phyloP scores from a whole-genome alignment of 2,888 invertebrate genomes.

The Smittia sp. region DNA sequence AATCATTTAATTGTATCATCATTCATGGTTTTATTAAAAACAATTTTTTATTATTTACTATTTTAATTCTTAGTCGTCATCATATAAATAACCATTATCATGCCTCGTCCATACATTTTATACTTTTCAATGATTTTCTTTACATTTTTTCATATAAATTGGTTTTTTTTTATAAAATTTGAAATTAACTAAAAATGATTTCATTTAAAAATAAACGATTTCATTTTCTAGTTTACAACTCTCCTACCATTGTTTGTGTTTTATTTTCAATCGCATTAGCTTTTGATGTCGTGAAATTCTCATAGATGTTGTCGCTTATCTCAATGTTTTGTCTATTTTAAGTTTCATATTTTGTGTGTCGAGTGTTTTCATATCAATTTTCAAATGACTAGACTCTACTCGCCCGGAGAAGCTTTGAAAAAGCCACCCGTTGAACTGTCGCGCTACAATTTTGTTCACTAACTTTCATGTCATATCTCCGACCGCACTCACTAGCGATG shows the following conservation, averaged over 20 bases:
- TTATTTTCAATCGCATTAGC: background rate
- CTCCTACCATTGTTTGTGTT: constrained; percentile 5
- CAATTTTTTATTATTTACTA: constrained; percentile 28
- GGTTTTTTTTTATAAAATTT: constrained; percentile 30
- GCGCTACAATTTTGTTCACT: background rate
- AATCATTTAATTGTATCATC: constrained; percentile 40
- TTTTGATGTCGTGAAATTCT: constrained; percentile 35
- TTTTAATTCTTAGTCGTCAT: constrained; percentile 32
- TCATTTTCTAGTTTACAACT: constrained; percentile 26
- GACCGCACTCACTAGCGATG: constrained; percentile 11
- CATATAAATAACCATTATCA: constrained; percentile 39
- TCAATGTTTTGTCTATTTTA: background rate
- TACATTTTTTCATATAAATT: constrained; percentile 12
- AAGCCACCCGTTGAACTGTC: background rate
- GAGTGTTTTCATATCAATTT: constrained; percentile 31
- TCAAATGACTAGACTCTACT: constrained; percentile 36
- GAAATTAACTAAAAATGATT: constrained; percentile 24
- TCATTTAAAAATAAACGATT: constrained; percentile 27
- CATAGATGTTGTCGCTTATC: constrained; percentile 34
- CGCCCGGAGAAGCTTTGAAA: background rate
- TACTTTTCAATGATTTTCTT: constrained; percentile 10
- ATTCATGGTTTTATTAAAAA: constrained; percentile 36
- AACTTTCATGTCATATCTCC: background rate
- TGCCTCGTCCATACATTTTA: constrained; percentile 25
- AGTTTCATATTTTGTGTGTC: background rate